phyloP scores from a whole-genome alignment of 2,797 vertebrate species.

The Iguana delicatissima region DNA sequence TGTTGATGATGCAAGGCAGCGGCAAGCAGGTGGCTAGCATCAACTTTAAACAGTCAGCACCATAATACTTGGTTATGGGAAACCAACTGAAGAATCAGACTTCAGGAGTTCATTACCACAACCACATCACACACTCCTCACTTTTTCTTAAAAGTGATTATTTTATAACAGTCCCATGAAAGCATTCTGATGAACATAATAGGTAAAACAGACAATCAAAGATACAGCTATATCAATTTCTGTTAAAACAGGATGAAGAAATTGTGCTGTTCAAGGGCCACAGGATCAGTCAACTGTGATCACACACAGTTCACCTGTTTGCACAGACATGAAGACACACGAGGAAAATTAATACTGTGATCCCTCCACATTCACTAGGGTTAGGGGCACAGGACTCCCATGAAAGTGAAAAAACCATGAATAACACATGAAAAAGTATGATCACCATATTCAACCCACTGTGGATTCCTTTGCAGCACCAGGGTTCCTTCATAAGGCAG shows the following conservation, averaged over 20 bases:
- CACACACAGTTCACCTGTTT: neutral
- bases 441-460: too few species aligned
- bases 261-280: neutral
- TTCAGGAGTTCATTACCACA: neutral
- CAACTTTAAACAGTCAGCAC: neutral
- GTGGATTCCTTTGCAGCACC: too few species aligned
- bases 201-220: neutral
- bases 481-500: too few species aligned
- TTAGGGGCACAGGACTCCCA: too few species aligned
- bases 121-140: neutral
- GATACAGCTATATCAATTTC: neutral
- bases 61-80: neutral
- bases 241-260: neutral
- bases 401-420: too few species aligned
- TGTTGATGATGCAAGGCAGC: too few species aligned
- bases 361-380: too few species aligned
- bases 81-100: neutral
- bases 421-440: too few species aligned
- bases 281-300: neutral
- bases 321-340: neutral
- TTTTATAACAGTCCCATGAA: neutral
- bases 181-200: neutral
- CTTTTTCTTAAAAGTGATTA: neutral
- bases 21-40: too few species aligned
- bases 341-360: neutral